Percentiles rank a stretch among this genome's conserved stretches.
phyloP scores from a whole-genome alignment of 2,797 vertebrate genomes.

The Hemibagrus guttatus region DNA sequence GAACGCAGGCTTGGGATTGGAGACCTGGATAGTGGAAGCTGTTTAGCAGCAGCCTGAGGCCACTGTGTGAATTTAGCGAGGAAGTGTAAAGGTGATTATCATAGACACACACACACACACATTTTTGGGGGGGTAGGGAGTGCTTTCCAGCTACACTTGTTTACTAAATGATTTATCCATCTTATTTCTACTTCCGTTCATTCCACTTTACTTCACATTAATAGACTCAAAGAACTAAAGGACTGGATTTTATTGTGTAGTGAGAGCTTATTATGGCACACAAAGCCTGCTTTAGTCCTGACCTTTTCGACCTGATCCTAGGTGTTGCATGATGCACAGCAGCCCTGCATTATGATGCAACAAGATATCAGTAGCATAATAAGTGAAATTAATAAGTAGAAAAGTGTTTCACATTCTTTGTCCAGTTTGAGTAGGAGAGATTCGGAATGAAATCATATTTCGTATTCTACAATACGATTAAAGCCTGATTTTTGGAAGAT shows the following conservation, averaged over 20 bases:
- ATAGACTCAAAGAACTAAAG: too few species aligned
- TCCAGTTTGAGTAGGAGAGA: not conserved
- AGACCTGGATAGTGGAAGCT: constrained; percentile 50
- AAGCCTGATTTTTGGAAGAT: not conserved
- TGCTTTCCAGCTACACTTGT: not conserved
- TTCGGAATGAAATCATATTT: not conserved
- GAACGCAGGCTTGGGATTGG: constrained; percentile 52
- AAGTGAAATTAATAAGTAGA: not conserved
- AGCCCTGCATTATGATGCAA: not conserved
- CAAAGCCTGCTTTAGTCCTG: not conserved
- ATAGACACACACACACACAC: constrained; percentile 49
- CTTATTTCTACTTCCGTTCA: not conserved
- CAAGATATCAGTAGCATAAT: not conserved
- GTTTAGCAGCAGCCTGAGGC: constrained; percentile 42
- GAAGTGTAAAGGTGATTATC: constrained; percentile 60
- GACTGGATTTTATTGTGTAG: not conserved
- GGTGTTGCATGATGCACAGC: not conserved
- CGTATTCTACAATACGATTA: not conserved
- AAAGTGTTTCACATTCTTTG: not conserved
- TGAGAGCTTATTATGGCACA: not conserved
- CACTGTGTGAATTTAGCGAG: constrained; percentile 52
- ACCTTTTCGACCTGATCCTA: not conserved
- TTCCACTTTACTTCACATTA: not conserved
- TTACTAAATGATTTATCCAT: not conserved
- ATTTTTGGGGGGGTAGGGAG: not conserved